Evolutionary conservation across 2,113 vertebrate genomes (phyloP), one percentile per base, ranked within the genome.

Genomic region (Rhinichthys klamathensis): DNA sequence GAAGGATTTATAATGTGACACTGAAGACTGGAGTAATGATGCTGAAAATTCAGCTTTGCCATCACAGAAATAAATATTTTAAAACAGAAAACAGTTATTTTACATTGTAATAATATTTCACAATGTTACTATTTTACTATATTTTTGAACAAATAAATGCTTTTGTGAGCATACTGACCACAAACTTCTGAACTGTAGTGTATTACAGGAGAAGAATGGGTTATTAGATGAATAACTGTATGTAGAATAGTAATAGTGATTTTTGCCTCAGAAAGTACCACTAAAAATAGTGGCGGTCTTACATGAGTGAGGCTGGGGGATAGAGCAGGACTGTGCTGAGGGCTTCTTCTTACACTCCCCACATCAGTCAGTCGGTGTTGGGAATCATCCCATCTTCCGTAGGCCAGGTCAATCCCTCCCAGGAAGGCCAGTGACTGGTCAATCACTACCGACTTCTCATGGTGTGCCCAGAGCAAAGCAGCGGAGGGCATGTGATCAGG

Each of bases 371-470:
- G 90, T 32, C 92, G 89, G 75, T 95, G 95, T 1, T 90, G 91
- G 12, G 91, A 87, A 83, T 95, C 93, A 69, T 95, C 95, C 93
- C 94, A 96, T 87, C 95, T 92, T 72, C 95, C 94, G 13, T 95
- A 96, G 83, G 95, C 94, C 7, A 95, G 91, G 82, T 95, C 94
- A 75, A 95, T 92, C 7, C 93, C 95, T 5, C 94, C 94, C 25
- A 95, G 76, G 82, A 96, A 95, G 35, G 94, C 94, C 80, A 95
- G 89, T 0, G 77, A 86, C 85, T 96, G 94, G 89, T 96, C 95
- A 54, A 95, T 92, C 78, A 94, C 93, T 80, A 95, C 90, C 83
- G 94, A 91, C 88, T 96, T 96, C 89, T 96, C 95, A 13, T 96
- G 95, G 89, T 95, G 94, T 23, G 94, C 95, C 95, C 94, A 95